Evolutionary conservation across 2,888 invertebrate species (phyloP).

Genomic region (Cetonia aurata): DNA sequence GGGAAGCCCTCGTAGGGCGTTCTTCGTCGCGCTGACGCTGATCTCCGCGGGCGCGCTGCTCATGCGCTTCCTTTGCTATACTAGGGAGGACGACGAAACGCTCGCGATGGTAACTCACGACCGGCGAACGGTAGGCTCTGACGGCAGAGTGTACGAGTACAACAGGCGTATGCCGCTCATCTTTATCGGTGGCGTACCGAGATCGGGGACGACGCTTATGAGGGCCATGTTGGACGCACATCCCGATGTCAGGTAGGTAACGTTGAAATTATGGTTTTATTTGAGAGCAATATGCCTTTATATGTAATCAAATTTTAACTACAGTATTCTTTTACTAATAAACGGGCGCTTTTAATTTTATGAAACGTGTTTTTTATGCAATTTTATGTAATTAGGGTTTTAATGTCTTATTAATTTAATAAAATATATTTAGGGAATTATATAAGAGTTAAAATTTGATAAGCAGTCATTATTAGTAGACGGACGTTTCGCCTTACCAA

Average conservation of each 20-base stretch:
- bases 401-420: too few relatives aligned
- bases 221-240: constrained; percentile 98
- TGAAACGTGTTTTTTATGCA: too few relatives aligned
- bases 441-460: too few relatives aligned
- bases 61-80: constrained; percentile 57
- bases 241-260: constrained; percentile 85
- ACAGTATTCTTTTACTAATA: too few relatives aligned
- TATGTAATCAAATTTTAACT: too few relatives aligned
- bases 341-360: too few relatives aligned
- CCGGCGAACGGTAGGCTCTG: constrained; percentile 75
- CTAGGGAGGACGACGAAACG: constrained; percentile 30
- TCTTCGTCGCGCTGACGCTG: constrained; percentile 63
- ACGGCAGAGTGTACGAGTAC: constrained; percentile 78
- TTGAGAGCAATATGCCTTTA: too few relatives aligned
- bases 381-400: too few relatives aligned
- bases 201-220: constrained; percentile 97
- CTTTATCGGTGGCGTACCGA: constrained; percentile 97
- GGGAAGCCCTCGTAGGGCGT: constrained; percentile 63
- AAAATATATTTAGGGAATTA: too few relatives aligned
- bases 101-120: constrained; percentile 60
- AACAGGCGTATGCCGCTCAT: constrained; percentile 93
- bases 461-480: too few relatives aligned
- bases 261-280: background rate
- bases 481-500: too few relatives aligned
- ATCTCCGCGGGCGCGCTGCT: constrained; percentile 64